phyloP scores from a whole-genome alignment of 2,888 invertebrate species.

The Tetrapedia diversipes region DNA sequence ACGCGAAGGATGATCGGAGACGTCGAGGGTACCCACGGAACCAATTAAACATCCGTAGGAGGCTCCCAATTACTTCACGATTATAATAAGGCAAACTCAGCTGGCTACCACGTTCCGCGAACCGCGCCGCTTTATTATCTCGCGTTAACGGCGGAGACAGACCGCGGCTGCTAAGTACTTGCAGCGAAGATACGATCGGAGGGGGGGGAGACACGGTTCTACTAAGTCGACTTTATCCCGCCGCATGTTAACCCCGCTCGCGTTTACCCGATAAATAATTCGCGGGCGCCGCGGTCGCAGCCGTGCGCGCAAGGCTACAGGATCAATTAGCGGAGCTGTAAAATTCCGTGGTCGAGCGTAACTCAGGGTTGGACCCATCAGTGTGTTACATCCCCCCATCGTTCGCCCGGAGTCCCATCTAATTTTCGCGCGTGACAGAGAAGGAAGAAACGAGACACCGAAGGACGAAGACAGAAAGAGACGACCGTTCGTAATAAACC shows the following conservation, averaged over 20 bases:
- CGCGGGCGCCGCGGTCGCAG: not conserved
- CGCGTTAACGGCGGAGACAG: not conserved
- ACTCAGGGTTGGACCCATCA: slow-evolving; percentile 19
- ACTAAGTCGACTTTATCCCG: slow-evolving; percentile 24
- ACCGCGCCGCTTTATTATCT: not conserved
- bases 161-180: not conserved
- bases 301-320: not conserved
- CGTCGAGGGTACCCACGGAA: not conserved
- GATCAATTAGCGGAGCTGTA: slow-evolving; percentile 28
- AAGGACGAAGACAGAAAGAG: not conserved
- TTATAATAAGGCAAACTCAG: slow-evolving; percentile 11
- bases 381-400: slow-evolving; percentile 21
- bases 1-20: not conserved
- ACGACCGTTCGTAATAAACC: slow-evolving; percentile 21
- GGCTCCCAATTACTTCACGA: slow-evolving; percentile 19
- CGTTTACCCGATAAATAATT: slow-evolving; percentile 32
- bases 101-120: not conserved
- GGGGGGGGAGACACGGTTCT: not conserved
- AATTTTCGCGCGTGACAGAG: slow-evolving; percentile 47
- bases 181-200: slow-evolving; percentile 5
- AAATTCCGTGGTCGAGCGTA: slow-evolving; percentile 13
- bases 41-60: not conserved
- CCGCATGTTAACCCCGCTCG: slow-evolving; percentile 13
- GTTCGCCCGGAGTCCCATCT: slow-evolving; percentile 12
- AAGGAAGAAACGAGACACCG: not conserved